Evolutionary conservation across 1,140 invertebrate genomes (phyloP).

Genomic region (Zophobas atratus): DNA sequence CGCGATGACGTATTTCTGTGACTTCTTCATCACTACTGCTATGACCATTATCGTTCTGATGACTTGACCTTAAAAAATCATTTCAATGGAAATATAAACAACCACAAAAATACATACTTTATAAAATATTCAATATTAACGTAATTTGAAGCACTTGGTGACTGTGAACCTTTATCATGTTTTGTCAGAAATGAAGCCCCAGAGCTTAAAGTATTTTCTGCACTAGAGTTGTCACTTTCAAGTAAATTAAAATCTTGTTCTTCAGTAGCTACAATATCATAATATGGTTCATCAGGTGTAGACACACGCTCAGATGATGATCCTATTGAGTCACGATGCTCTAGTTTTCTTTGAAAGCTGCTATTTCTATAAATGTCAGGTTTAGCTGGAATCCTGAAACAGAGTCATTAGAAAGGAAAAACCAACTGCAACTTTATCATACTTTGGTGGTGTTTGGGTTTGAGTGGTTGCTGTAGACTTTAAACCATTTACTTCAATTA

Average conservation of each 20-base stretch:
- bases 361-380: conserved; percentile 69
- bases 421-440: conserved; percentile 39
- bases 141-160: conserved; percentile 85
- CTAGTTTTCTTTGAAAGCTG: conserved; percentile 63
- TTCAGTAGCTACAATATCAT: conserved; percentile 86
- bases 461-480: conserved; percentile 66
- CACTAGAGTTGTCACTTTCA: conserved; percentile 74
- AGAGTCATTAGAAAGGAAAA: conserved; percentile 40
- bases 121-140: conserved; percentile 93
- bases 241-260: conserved; percentile 72
- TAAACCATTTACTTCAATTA: conserved; percentile 87
- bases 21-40: conserved; percentile 68
- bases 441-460: conserved; percentile 64
- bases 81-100: conserved; percentile 7
- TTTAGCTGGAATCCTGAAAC: conserved; percentile 76
- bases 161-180: conserved; percentile 72
- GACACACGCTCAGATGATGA: conserved; percentile 70
- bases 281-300: conserved; percentile 81
- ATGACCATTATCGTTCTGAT: conserved; percentile 60
- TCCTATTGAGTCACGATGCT: conserved; percentile 62
- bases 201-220: conserved; percentile 74
- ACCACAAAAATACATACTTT: conserved; percentile 73
- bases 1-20: conserved; percentile 61
- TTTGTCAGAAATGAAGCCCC: conserved; percentile 74
- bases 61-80: conserved; percentile 51